phyloP scores from a whole-genome alignment of 2,113 vertebrate genomes.

The Trachemys scripta region DNA sequence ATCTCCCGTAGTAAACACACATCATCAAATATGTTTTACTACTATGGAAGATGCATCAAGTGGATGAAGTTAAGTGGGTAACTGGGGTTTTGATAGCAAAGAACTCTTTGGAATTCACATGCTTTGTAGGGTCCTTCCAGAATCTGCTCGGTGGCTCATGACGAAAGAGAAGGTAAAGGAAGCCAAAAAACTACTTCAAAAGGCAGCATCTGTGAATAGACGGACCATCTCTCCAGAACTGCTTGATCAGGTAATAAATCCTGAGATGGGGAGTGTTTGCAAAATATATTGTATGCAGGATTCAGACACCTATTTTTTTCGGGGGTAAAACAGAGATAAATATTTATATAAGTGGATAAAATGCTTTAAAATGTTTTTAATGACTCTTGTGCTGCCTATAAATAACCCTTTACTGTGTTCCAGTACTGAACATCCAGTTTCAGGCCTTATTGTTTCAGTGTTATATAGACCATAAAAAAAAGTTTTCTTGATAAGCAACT shows the following conservation, averaged over 20 bases:
- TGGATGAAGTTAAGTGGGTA: not conserved
- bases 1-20: not conserved
- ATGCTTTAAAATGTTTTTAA: too few relatives aligned
- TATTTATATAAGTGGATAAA: not conserved
- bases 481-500: not conserved
- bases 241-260: slow-evolving; percentile 80
- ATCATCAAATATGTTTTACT: not conserved
- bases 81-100: not conserved
- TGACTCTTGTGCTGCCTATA: too few relatives aligned
- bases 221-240: slow-evolving; percentile 74
- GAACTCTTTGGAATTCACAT: not conserved
- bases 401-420: not conserved
- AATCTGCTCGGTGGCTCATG: slow-evolving; percentile 91
- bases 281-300: not conserved
- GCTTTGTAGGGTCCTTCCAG: slow-evolving; percentile 86
- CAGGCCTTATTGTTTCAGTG: not conserved
- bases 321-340: too few relatives aligned
- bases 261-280: not conserved
- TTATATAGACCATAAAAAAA: not conserved
- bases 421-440: not conserved
- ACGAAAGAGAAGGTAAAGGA: slow-evolving; percentile 81
- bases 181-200: slow-evolving; percentile 83
- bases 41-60: not conserved
- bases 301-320: not conserved
- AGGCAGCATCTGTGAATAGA: slow-evolving; percentile 84